phyloP scores from a whole-genome alignment of 2,888 invertebrate genomes.

The Agrochola circellaris region DNA sequence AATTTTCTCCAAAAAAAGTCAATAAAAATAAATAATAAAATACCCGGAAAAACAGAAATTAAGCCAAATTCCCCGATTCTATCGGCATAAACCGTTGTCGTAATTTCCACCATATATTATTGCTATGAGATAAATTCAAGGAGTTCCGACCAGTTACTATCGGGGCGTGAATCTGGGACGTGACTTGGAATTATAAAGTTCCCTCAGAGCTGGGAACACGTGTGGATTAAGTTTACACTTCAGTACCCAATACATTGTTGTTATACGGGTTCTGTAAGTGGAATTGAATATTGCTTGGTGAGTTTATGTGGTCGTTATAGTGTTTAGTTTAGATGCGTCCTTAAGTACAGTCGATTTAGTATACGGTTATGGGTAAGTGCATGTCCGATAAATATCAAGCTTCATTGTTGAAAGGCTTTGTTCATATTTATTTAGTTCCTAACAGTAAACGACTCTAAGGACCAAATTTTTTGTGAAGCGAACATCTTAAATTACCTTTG shows the following conservation, averaged over 20 bases:
- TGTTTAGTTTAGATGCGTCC: neutral
- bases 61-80: neutral
- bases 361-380: neutral
- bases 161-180: conserved; percentile 59
- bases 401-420: neutral
- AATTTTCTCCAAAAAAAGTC: too few relatives aligned
- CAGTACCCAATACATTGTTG: conserved; percentile 43
- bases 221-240: conserved; percentile 48
- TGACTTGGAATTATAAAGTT: conserved; percentile 58
- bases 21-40: neutral
- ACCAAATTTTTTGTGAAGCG: neutral
- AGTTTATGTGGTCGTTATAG: conserved; percentile 28
- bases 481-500: neutral
- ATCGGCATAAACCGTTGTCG: conserved; percentile 14
- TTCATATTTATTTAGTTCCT: neutral
- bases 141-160: conserved; percentile 46
- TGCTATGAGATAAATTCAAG: conserved; percentile 59
- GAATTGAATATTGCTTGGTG: conserved; percentile 35
- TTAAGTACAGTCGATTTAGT: neutral
- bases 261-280: conserved; percentile 34
- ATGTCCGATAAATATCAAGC: neutral
- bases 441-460: neutral
- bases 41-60: neutral
- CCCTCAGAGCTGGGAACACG: conserved; percentile 10
- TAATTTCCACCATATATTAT: conserved; percentile 52